These are phyloP conservation scores for Misgurnus mizolepis DNA, from an alignment of 2,113 vertebrate species.

Conservation along the genomic window DNA sequence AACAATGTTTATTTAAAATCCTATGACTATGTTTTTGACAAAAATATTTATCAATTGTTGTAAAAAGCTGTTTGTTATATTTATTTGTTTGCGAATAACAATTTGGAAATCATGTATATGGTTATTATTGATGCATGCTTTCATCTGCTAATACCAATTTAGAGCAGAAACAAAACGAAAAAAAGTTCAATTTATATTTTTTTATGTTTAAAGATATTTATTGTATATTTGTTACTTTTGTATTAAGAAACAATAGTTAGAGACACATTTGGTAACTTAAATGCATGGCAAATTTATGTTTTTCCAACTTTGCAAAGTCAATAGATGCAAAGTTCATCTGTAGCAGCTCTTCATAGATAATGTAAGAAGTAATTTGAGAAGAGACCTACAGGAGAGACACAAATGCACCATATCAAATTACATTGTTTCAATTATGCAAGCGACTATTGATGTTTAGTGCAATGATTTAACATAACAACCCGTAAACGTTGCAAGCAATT, in stretches of 20 bases:
- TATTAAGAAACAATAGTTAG: not conserved
- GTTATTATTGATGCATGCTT: not conserved
- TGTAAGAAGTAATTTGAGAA: slow-evolving; percentile 64
- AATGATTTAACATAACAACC: not conserved
- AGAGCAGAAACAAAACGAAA: not conserved
- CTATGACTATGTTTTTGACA: not conserved
- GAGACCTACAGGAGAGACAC: slow-evolving; percentile 39
- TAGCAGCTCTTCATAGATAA: slow-evolving; percentile 68
- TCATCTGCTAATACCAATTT: not conserved
- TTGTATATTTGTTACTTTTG: not conserved
- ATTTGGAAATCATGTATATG: not conserved
- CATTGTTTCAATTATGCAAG: slow-evolving; percentile 8
- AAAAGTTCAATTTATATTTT: too few species aligned
- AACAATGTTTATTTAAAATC: not conserved
- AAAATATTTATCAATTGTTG: not conserved
- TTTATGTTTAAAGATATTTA: too few species aligned
- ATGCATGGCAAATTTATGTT: not conserved
- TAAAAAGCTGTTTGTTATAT: not conserved
- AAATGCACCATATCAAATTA: slow-evolving; percentile 27
- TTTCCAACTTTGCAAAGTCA: not conserved
- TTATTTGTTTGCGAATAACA: not conserved
- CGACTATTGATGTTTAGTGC: not conserved
- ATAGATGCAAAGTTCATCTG: slow-evolving; percentile 6
- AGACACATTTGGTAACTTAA: not conserved
- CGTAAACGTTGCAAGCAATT: too few species aligned